phyloP scores from a whole-genome alignment of 2,888 invertebrate genomes.

The Synanthedon myopaeformis region DNA sequence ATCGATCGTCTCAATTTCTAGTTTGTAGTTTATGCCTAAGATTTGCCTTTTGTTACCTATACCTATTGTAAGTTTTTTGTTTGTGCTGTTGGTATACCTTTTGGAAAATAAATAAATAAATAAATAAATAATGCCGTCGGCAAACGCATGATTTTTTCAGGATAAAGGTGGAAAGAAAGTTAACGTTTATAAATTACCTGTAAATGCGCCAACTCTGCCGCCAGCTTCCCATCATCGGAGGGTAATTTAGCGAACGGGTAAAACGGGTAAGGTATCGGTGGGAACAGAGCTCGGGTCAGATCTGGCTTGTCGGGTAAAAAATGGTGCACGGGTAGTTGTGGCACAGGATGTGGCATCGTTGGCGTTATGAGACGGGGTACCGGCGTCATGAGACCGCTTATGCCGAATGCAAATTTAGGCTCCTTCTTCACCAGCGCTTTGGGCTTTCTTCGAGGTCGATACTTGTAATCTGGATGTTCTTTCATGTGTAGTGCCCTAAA shows the following conservation, averaged over 20 bases:
- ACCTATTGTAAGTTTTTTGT: no score
- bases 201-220: slow-evolving; percentile 78
- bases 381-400: slow-evolving; percentile 74
- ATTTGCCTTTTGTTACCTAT: no score
- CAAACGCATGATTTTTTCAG: not conserved
- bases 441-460: slow-evolving; percentile 87
- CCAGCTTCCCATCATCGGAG: slow-evolving; percentile 68
- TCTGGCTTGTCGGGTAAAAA: slow-evolving; percentile 73
- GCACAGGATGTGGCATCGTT: slow-evolving; percentile 52
- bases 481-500: slow-evolving; percentile 92
- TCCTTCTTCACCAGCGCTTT: slow-evolving; percentile 87
- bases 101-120: no score
- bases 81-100: no score
- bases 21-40: no score
- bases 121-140: not conserved
- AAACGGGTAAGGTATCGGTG: slow-evolving; percentile 77
- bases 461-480: slow-evolving; percentile 94
- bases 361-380: slow-evolving; percentile 61
- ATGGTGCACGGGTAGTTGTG: slow-evolving; percentile 60
- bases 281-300: slow-evolving; percentile 75
- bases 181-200: slow-evolving; percentile 33
- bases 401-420: slow-evolving; percentile 78
- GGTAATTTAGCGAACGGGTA: slow-evolving; percentile 75
- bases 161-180: no score
- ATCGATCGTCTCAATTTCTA: no score